Base-by-base conservation (phyloP, 2,113 vertebrate genomes). In the Mugil cephalus region DNA sequence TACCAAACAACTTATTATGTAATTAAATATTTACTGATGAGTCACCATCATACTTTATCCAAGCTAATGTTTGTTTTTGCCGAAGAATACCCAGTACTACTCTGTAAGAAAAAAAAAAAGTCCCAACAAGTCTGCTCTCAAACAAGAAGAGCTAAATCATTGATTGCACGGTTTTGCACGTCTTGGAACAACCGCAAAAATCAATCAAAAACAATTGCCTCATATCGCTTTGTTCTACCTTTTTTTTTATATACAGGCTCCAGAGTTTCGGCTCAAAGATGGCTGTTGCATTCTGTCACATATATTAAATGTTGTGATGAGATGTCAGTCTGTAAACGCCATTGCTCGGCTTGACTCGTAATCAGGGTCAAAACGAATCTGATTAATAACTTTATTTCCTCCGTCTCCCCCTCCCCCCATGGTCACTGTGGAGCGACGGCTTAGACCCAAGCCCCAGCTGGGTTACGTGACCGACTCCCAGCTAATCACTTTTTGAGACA, bases 401-500 rank as follows among this genome's bases (percentile, higher is more conserved):
- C 77, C 17, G 46, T 15, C 66, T 45, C 59, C 13, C 48, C 71
- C 75, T 66, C 66, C 77, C 66, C 77, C 46, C 38, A 74, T 54
- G 62, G 79, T 82, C 80, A 75, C 63, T 62, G 69, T 79, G 79
- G 48, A 62, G 51, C 64, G 60, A 47, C 51, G 47, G 63, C 77
- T 89, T 82, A 86, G 83, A 5, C 24, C 3, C 24, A 77, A 74
- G 50, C 82, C 85, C 52, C 87, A 4, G 1, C 65, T 77, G 71
- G 69, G 48, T 53, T 61, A 46, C 74, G 63, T 74, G 58, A 79
- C 71, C 39, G 68, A 18, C 70, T 79, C 83, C 74, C 60, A 69
- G 66, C 72, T 83, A 88, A 91, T 88, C 80, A 67, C 78, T 80
- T 86, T 84, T 84, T 80, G 30, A 83, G 75, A 69, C 76, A 74